These are phyloP conservation scores for Acanthornis magna DNA, from an alignment of 2,797 vertebrate genomes.

Conservation along the genomic window DNA sequence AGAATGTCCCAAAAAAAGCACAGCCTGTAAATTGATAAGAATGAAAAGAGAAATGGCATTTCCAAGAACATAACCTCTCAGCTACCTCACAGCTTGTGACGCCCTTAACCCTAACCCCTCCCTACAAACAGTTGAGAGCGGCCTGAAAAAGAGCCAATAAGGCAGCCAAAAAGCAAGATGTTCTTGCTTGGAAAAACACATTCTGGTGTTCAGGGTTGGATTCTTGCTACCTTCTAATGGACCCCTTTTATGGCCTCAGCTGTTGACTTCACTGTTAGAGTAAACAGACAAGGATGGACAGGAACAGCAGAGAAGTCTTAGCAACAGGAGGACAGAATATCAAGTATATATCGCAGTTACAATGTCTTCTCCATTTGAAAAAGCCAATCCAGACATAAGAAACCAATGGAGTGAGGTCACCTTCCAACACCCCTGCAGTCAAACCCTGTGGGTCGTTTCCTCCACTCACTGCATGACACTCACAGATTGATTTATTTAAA, in stretches of 20 bases:
- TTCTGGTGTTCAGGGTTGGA: slow-evolving; percentile 2
- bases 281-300: neutral
- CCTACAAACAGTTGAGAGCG: slow-evolving; percentile 12
- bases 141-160: slow-evolving; percentile 38
- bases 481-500: slow-evolving; percentile 55
- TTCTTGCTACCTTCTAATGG: slow-evolving; percentile 43
- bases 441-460: neutral
- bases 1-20: slow-evolving; percentile 44
- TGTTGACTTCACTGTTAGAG: slow-evolving; percentile 31
- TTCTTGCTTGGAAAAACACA: slow-evolving; percentile 27
- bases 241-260: slow-evolving; percentile 37
- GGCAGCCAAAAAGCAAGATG: slow-evolving; percentile 35
- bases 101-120: slow-evolving; percentile 16
- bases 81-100: slow-evolving; percentile 45
- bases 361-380: neutral
- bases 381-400: slow-evolving; percentile 6
- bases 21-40: slow-evolving; percentile 42
- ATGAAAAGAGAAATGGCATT: slow-evolving; percentile 49
- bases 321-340: neutral
- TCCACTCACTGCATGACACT: neutral
- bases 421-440: neutral
- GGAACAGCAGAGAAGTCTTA: neutral
- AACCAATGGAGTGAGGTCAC: neutral
- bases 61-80: slow-evolving; percentile 43
- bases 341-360: neutral